Evolutionary conservation across 1,140 invertebrate species (phyloP), one percentile per base, ranked within the genome.

Genomic region (Diachasmimorpha longicaudata): DNA sequence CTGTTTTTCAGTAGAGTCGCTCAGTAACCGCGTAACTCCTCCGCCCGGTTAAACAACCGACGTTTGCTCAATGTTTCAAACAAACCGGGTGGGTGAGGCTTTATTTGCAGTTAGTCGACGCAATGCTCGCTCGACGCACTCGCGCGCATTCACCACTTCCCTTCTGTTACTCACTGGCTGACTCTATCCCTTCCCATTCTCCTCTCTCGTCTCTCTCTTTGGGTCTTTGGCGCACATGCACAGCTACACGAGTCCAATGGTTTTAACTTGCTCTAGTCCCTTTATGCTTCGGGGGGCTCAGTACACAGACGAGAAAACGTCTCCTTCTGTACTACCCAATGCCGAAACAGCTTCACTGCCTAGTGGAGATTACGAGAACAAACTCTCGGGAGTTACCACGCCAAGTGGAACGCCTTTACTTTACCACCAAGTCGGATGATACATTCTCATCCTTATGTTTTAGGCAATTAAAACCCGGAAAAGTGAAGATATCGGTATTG

Each of bases 51-150:
- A 82, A 83, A 83, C 80, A 82, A 81, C 81, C 82, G 79, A 81
- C 80, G 81, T 83, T 83, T 83, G 80, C 81, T 82, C 80, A 80
- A 83, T 83, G 82, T 83, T 83, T 83, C 82, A 82, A 83, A 82
- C 82, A 83, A 83, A 83, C 82, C 76, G 71, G 75, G 79, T 79
- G 80, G 79, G 79, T 78, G 80, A 78, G 78, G 80, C 82, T 83
- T 83, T 83, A 83, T 83, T 83, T 83, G 81, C 82, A 82, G 81
- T 82, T 78, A 83, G 79, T 77, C 77, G 77, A 79, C 76, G 80
- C 75, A 75, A 76, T 36, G 19, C 36, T 72, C 66, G 55, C 63
- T 42, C 68, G 72, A 44, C 67, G 16, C 73, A 25, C 73, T 46
- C 70, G 55, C n/a, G 36, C 4, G 19, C 52, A 55, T 16, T 23